These are phyloP conservation scores for Anas bernieri DNA, from an alignment of 2,797 vertebrate species.

Conservation along the genomic window DNA sequence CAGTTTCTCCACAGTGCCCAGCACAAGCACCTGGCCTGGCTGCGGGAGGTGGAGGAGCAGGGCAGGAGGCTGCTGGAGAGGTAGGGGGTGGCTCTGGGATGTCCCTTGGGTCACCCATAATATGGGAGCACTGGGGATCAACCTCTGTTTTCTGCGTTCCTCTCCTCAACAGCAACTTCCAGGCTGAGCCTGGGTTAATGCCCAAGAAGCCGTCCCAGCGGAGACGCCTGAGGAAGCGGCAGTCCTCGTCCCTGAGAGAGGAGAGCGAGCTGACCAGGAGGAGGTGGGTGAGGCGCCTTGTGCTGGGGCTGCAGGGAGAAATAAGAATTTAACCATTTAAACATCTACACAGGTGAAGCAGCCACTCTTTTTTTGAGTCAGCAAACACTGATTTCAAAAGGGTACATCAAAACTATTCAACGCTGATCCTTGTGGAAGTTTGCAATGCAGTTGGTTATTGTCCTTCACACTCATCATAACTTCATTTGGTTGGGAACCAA, in stretches of 20 bases:
- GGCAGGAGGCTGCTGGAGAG: constrained; percentile 89
- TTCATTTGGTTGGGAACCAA: not conserved
- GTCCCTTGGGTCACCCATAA: no score
- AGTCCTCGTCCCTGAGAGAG: constrained; percentile 81
- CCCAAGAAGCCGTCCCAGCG: constrained; percentile 94
- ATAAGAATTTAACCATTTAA: not conserved
- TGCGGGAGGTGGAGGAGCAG: constrained; percentile 91
- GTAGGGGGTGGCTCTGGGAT: constrained; percentile 60
- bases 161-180: constrained; percentile 82
- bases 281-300: constrained; percentile 77
- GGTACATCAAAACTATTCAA: fast-evolving
- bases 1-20: constrained; percentile 82
- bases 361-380: fast-evolving
- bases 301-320: not conserved
- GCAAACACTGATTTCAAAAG: not conserved
- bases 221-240: constrained; percentile 84
- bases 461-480: not conserved
- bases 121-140: no score
- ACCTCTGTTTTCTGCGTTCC: not conserved
- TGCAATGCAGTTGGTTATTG: not conserved
- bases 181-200: constrained; percentile 89
- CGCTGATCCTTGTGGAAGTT: fast-evolving
- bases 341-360: fast-evolving
- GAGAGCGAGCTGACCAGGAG: constrained; percentile 79
- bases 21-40: constrained; percentile 90